Evolutionary conservation across 1,140 invertebrate species (phyloP).

Genomic region (Drosophila sp.): DNA sequence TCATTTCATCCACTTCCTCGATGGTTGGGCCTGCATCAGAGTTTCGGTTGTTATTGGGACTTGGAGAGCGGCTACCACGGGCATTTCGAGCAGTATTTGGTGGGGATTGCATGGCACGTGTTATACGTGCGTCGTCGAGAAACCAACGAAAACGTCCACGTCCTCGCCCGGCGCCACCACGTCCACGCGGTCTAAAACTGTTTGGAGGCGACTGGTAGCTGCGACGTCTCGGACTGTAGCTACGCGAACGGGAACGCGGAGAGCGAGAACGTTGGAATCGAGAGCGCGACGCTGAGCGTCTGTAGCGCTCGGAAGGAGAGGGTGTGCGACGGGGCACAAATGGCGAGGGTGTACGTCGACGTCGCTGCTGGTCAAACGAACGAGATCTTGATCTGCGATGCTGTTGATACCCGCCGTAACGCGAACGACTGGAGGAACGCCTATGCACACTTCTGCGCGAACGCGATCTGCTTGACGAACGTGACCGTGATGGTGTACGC

Average conservation of each 20-base stretch:
- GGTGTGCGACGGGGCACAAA: constrained; percentile 40
- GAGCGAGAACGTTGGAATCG: constrained; percentile 56
- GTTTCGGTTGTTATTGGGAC: constrained; percentile 25
- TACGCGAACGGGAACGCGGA: constrained; percentile 55
- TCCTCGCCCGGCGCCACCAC: constrained; percentile 43
- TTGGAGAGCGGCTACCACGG: constrained; percentile 34
- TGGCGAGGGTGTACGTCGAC: constrained; percentile 49
- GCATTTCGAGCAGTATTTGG: constrained; percentile 8
- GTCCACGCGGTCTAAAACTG: constrained; percentile 29
- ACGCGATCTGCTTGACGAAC: constrained; percentile 82
- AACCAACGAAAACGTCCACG: constrained; percentile 45
- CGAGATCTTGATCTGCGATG: constrained; percentile 51
- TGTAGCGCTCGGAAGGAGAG: constrained; percentile 36
- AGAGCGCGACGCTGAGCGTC: constrained; percentile 53
- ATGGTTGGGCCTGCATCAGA: constrained; percentile 55
- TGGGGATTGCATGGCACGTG: constrained; percentile 12
- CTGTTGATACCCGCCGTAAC: not conserved
- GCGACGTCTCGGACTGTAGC: constrained; percentile 50
- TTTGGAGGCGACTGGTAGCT: constrained; percentile 3
- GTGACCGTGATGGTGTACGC: constrained; percentile 14
- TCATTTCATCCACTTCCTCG: constrained; percentile 84
- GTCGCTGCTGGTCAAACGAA: constrained; percentile 40
- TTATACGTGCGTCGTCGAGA: constrained; percentile 15
- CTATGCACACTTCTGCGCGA: constrained; percentile 58
- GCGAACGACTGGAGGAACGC: constrained; percentile 26